These are phyloP conservation scores for Stomatorhinus walkeri DNA, from an alignment of 2,797 vertebrate genomes.

Conservation along the genomic window DNA sequence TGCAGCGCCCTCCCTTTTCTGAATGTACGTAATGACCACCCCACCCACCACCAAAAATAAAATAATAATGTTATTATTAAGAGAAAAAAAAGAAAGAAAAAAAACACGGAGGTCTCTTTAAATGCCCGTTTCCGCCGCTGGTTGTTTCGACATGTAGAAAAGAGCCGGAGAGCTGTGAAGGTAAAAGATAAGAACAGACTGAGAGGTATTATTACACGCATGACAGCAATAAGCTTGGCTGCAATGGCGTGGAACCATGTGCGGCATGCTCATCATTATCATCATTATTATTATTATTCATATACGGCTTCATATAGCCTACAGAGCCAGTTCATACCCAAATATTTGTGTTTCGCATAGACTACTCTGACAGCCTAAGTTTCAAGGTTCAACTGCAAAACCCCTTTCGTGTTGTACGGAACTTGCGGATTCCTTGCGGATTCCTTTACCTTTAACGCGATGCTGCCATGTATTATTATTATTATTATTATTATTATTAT, in stretches of 20 bases:
- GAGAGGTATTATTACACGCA: not conserved
- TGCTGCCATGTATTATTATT: not conserved
- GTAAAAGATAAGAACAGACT: not conserved
- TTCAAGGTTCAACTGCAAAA: not conserved
- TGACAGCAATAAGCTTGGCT: not conserved
- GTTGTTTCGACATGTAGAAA: not conserved
- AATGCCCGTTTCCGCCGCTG: not conserved
- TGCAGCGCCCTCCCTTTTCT: slow-evolving; percentile 51
- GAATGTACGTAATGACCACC: slow-evolving; percentile 33
- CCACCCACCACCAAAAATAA: not conserved
- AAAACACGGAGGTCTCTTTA: not conserved
- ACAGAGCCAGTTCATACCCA: not conserved
- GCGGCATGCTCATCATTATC: not conserved
- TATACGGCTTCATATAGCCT: not conserved
- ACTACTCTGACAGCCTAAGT: not conserved
- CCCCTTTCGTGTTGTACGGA: not conserved
- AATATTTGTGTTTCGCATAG: not conserved
- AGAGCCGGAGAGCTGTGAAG: not conserved
- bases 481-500: not conserved
- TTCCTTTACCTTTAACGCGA: not conserved
- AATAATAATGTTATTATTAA: not conserved
- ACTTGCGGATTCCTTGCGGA: not conserved
- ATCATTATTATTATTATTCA: not conserved
- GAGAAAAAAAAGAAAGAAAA: not conserved
- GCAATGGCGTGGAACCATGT: not conserved